Percentiles rank a stretch among this genome's conserved stretches.
phyloP scores from a whole-genome alignment of 92 coral and sea anemone species.

The Phenganax subtilis region DNA sequence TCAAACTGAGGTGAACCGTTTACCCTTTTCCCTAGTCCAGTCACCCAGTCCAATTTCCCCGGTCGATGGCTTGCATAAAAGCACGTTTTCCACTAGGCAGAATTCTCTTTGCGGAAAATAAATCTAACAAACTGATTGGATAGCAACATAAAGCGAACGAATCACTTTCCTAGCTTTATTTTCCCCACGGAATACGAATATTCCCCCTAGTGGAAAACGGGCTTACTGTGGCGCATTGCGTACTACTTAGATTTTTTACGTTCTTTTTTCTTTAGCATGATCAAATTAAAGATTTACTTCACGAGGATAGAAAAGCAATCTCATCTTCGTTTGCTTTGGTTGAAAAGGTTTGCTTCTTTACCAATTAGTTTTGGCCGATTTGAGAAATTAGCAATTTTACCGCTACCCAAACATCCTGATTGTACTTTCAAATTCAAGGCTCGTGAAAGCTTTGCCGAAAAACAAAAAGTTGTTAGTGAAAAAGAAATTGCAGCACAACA shows the following conservation, averaged over 20 bases:
- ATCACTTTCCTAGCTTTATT: too few species aligned
- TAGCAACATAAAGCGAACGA: too few species aligned
- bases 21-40: too few species aligned
- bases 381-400: neutral
- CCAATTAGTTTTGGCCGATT: neutral
- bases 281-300: conserved; percentile 27
- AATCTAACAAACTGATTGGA: too few species aligned
- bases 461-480: conserved; percentile 36
- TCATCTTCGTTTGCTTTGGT: conserved; percentile 23
- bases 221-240: too few species aligned
- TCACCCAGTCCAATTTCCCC: too few species aligned
- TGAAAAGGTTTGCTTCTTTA: conserved; percentile 27
- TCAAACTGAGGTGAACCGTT: too few species aligned
- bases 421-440: conserved; percentile 5
- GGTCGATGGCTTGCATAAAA: neutral
- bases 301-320: conserved; percentile 28
- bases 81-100: neutral
- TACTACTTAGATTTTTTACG: neutral
- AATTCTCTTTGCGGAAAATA: too few species aligned
- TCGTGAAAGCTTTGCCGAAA: conserved; percentile 32
- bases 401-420: neutral
- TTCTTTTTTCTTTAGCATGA: conserved; percentile 26
- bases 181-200: too few species aligned
- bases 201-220: too few species aligned
- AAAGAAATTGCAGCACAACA: conserved; percentile 38